These are phyloP conservation scores for Autographa gamma DNA, from an alignment of 2,888 invertebrate genomes.

Conservation along the genomic window DNA sequence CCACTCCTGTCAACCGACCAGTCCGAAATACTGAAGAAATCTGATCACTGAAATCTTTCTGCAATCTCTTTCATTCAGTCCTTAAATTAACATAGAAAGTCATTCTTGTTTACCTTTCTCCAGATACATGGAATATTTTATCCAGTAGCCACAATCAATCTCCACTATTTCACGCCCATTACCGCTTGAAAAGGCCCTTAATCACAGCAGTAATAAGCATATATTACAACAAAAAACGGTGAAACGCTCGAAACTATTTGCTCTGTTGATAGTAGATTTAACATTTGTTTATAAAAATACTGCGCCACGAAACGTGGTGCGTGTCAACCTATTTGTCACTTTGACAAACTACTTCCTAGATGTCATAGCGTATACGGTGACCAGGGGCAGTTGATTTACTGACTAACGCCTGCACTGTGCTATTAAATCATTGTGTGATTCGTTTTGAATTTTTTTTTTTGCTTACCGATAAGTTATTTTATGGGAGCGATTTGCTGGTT, in stretches of 20 bases:
- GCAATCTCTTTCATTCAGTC: neutral
- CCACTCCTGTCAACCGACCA: no score
- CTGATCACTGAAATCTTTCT: no score
- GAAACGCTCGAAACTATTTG: slow-evolving; percentile 50
- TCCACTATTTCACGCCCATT: slow-evolving; percentile 36
- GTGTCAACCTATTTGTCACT: slow-evolving; percentile 67
- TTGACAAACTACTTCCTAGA: slow-evolving; percentile 69
- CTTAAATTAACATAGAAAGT: neutral
- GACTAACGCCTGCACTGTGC: slow-evolving; percentile 57
- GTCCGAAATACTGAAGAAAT: no score
- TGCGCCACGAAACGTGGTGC: slow-evolving; percentile 58
- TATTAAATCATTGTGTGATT: slow-evolving; percentile 57
- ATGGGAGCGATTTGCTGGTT: slow-evolving; percentile 30
- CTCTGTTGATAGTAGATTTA: slow-evolving; percentile 48
- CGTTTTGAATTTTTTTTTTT: slow-evolving; percentile 42
- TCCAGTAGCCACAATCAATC: slow-evolving; percentile 37
- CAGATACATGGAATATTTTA: slow-evolving; percentile 18
- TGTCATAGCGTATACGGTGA: slow-evolving; percentile 60
- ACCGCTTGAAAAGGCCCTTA: slow-evolving; percentile 34
- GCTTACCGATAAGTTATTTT: slow-evolving; percentile 37
- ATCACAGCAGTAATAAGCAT: slow-evolving; percentile 56
- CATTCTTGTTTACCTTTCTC: neutral
- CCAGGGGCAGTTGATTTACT: slow-evolving; percentile 61
- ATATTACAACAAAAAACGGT: slow-evolving; percentile 46
- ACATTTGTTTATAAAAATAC: slow-evolving; percentile 67